Evolutionary conservation across 2,888 invertebrate species (phyloP), one percentile per base, ranked within the genome.

Genomic region (Harmothoe impar): DNA sequence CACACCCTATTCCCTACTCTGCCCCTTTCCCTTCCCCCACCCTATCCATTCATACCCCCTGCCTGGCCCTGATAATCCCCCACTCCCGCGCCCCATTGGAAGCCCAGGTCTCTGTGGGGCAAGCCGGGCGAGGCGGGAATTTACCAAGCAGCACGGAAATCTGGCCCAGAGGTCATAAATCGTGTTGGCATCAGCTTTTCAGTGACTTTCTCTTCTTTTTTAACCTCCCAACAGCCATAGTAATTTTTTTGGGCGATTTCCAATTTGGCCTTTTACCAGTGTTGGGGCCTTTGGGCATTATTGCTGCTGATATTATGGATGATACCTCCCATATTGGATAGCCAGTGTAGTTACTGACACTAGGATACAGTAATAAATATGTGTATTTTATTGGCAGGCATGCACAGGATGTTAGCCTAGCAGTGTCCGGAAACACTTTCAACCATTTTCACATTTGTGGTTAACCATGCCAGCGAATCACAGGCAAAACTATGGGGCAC

Each of bases 401-500:
- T 1, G 7, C 23, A n/a, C 62, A 62, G 62, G 12, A 62, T 62
- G n/a, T 62, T 20, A 62, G 62, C 62, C 62, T 7, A 62, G 15
- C n/a, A n/a, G n/a, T 3, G 62, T 15, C 62, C 62, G 62, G 62
- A 62, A n/a, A n/a, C 62, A 20, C n/a, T 3, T n/a, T 5, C 62
- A n/a, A 62, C 62, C n/a, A 62, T 62, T 62, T 62, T 62, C 62
- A 62, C 62, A 62, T 62, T 62, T 62, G 62, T n/a, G 62, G 62
- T 62, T 62, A 62, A n/a, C 62, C n/a, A n/a, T 12, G 62, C 5
- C 43, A 62, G 62, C 62, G 20, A 62, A 62, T 62, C 62, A 62
- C 3, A 20, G 20, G 62, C 7, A 20, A n/a, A n/a, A 20, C 20
- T 62, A 3, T 62, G 7, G n/a, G 23, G n/a, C 12, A 15, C 62